A percentile compares a stretch with the other conserved stretches of the same genome.
phyloP scores from a whole-genome alignment of 2,888 invertebrate species.

The Scelioninae gen. 1 region DNA sequence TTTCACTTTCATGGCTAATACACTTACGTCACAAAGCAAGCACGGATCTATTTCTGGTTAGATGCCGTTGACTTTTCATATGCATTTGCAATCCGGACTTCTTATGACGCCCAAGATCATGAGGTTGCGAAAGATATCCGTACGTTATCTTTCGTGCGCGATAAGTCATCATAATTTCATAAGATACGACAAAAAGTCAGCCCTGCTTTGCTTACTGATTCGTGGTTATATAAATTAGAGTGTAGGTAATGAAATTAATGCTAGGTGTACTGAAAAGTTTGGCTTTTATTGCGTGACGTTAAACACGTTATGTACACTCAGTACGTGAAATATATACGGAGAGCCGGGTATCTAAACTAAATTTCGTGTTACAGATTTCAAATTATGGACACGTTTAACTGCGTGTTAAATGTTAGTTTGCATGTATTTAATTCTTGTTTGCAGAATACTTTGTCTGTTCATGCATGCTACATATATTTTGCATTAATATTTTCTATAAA shows the following conservation, averaged over 20 bases:
- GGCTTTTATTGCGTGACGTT: too few species aligned
- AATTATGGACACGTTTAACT: too few species aligned
- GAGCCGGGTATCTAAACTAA: too few species aligned
- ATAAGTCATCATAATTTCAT: slow-evolving; percentile 64
- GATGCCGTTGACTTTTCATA: slow-evolving; percentile 64
- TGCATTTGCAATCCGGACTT: slow-evolving; percentile 60
- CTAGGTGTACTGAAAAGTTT: too few species aligned
- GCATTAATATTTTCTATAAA: too few species aligned
- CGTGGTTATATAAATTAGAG: slow-evolving; percentile 25
- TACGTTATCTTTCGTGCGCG: slow-evolving; percentile 48
- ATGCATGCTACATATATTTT: too few species aligned
- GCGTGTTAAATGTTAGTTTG: too few species aligned
- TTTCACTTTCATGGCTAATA: slow-evolving; percentile 52
- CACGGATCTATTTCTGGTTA: slow-evolving; percentile 60
- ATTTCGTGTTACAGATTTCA: too few species aligned
- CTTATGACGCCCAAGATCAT: slow-evolving; percentile 53
- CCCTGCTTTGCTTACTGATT: slow-evolving; percentile 17
- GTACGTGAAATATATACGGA: too few species aligned
- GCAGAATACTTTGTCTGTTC: too few species aligned
- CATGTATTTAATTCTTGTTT: too few species aligned
- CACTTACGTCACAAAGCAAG: slow-evolving; percentile 57
- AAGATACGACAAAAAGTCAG: slow-evolving; percentile 28
- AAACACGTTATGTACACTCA: too few species aligned
- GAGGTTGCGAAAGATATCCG: slow-evolving; percentile 56
- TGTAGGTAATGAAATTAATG: slow-evolving; percentile 22